These are phyloP conservation scores for Neoitamus cyanurus DNA, from an alignment of 2,888 invertebrate genomes.

Conservation along the genomic window DNA sequence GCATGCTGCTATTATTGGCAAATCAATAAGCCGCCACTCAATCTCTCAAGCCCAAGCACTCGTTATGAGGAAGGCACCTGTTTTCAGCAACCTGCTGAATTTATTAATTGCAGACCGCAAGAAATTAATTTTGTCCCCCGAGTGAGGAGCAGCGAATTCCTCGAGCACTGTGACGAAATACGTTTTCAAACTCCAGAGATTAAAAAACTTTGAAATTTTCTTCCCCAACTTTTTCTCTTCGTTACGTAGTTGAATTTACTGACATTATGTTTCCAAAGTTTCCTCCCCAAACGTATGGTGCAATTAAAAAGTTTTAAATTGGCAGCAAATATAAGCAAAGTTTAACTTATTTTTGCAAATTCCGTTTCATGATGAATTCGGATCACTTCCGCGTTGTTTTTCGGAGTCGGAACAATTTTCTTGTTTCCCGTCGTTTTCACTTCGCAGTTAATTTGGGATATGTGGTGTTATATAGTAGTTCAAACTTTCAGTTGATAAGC, in stretches of 20 bases:
- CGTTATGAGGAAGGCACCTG: background rate
- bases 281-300: background rate
- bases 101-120: background rate
- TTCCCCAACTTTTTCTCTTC: constrained; percentile 9
- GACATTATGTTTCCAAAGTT: constrained; percentile 26
- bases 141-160: background rate
- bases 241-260: constrained; percentile 35
- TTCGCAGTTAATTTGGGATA: background rate
- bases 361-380: background rate
- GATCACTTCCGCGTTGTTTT: background rate
- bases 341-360: constrained; percentile 25
- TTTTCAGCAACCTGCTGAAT: background rate
- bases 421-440: background rate
- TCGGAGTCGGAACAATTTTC: background rate
- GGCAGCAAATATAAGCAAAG: constrained; percentile 17
- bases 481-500: background rate
- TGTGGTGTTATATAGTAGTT: background rate
- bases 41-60: background rate
- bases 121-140: background rate
- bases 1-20: background rate
- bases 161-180: constrained; percentile 4
- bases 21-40: background rate
- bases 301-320: constrained; percentile 37
- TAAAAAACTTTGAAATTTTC: constrained; percentile 36
- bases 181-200: constrained; percentile 20